A percentile compares a stretch with the other conserved stretches of the same genome.
Conservation (phyloP, 30 jellyfish, hydroid and myxozoan genomes). For the Phacellophora camtschatica region DNA sequence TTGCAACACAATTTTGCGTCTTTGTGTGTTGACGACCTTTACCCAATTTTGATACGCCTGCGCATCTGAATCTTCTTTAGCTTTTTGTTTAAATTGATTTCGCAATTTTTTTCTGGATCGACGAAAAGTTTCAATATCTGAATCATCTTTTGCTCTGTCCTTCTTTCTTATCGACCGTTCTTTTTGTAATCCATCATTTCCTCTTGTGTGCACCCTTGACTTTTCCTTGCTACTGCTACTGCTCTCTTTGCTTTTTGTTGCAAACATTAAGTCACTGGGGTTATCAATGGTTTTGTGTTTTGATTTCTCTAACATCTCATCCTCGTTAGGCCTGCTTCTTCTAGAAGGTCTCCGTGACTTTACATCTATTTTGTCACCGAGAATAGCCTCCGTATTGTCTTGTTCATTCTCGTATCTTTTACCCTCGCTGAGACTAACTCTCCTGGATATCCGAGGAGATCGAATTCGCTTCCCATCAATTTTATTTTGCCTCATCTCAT, state of each 20-base stretch:
- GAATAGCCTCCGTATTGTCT: not conserved
- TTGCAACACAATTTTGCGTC: not conserved
- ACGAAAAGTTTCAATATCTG: constrained; percentile 30
- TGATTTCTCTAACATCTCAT: not conserved
- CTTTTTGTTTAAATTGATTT: not conserved
- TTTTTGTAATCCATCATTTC: constrained; percentile 7
- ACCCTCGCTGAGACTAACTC: not conserved
- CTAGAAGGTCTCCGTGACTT: too few relatives aligned
- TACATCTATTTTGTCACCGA: not conserved
- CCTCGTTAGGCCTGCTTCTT: too few relatives aligned
- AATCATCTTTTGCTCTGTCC: not conserved
- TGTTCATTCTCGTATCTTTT: not conserved
- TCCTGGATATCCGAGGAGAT: not conserved
- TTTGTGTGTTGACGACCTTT: not conserved
- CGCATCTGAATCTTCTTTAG: constrained; percentile 10
- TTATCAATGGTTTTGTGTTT: not conserved
- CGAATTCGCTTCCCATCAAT: not conserved
- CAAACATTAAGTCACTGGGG: not conserved
- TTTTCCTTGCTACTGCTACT: not conserved
- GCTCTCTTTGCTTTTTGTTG: not conserved
- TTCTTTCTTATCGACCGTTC: constrained; percentile 5
- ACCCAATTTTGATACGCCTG: not conserved
- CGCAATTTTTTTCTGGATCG: not conserved
- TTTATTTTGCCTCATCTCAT: not conserved
- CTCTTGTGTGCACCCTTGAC: not conserved